Conservation (phyloP, 2,888 invertebrate genomes). For the Acronicta alni region DNA sequence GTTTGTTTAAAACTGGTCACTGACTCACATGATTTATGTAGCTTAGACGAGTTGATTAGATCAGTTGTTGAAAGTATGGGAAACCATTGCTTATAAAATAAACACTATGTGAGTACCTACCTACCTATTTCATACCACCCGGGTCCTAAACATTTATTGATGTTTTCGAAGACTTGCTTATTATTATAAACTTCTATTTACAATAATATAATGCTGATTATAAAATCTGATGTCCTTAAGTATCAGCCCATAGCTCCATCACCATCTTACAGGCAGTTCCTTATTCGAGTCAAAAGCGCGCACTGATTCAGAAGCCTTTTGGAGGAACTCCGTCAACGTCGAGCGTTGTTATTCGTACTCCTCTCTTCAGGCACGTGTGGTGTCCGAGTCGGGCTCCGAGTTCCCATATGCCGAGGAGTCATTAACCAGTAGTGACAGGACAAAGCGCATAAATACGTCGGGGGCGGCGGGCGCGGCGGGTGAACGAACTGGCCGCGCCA, state of each 20-base stretch:
- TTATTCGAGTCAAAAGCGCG: constrained; percentile 7
- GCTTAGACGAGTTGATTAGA: background rate
- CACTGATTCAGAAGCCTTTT: constrained; percentile 22
- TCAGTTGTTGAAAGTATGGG: background rate
- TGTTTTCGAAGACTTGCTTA: no score
- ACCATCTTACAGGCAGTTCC: background rate
- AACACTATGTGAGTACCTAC: background rate
- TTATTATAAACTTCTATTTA: no score
- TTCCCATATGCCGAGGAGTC: constrained; percentile 28
- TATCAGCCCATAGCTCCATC: constrained; percentile 7
- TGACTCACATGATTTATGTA: constrained; percentile 12
- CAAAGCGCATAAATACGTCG: constrained; percentile 50
- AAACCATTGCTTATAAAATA: background rate
- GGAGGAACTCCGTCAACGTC: constrained; percentile 16
- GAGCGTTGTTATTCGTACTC: constrained; percentile 15
- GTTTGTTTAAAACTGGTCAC: constrained; percentile 41
- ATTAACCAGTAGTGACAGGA: constrained; percentile 57
- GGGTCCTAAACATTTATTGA: no score
- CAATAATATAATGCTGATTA: no score
- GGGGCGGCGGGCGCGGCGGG: constrained; percentile 40
- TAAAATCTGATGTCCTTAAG: background rate
- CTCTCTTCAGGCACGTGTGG: background rate
- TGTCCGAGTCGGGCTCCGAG: constrained; percentile 2
- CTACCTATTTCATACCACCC: background rate
- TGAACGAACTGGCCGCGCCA: constrained; percentile 44